These are phyloP conservation scores for Enteromius paludinosus DNA, from an alignment of 2,797 vertebrate species.

Conservation along the genomic window DNA sequence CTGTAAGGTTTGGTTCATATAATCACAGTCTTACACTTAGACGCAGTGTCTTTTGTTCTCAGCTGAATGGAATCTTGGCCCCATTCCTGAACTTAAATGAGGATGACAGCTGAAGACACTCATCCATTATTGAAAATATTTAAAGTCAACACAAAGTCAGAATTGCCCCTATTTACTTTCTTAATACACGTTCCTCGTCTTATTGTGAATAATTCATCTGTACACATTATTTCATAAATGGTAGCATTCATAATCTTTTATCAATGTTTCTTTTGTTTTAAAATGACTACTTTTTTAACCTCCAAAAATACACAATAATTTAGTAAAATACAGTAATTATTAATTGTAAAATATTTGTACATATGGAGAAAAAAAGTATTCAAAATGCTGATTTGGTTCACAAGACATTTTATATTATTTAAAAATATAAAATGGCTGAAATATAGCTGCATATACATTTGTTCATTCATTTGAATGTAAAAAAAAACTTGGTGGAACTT, in stretches of 20 bases:
- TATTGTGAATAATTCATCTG: neutral
- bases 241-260: neutral
- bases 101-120: conserved; percentile 64
- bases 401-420: neutral
- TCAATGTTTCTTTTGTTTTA: conserved; percentile 2
- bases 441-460: too few relatives aligned
- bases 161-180: conserved; percentile 37
- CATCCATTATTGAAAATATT: conserved; percentile 59
- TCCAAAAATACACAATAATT: neutral
- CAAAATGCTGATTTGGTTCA: neutral
- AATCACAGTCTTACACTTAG: conserved; percentile 69
- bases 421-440: neutral
- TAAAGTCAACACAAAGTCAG: conserved; percentile 41
- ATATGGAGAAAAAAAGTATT: neutral
- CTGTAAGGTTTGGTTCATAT: conserved; percentile 57
- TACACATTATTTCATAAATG: neutral
- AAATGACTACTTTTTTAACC: neutral
- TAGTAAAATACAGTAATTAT: neutral
- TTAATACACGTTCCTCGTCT: neutral
- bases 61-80: conserved; percentile 76
- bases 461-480: neutral
- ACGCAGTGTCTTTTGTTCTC: conserved; percentile 72
- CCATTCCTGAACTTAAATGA: conserved; percentile 70
- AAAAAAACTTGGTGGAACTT: neutral
- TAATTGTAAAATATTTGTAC: neutral